Evolutionary conservation across 2,888 invertebrate species (phyloP).

Genomic region (Clostera curtula): DNA sequence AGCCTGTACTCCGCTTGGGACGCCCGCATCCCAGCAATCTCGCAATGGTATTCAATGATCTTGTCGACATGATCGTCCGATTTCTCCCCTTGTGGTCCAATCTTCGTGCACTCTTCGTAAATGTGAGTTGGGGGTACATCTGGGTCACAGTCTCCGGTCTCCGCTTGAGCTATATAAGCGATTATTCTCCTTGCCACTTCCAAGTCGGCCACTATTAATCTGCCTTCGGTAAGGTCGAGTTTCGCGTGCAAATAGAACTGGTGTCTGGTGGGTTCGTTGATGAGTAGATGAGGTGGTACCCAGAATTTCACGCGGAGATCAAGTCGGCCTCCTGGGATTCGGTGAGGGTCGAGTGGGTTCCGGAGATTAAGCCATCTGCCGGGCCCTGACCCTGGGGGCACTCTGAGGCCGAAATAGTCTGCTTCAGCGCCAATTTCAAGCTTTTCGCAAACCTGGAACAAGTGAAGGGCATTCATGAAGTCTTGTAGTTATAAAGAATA

Average conservation of each 20-base stretch:
- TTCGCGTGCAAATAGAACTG: conserved; percentile 91
- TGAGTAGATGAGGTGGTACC: conserved; percentile 90
- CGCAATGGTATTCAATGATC: conserved; percentile 78
- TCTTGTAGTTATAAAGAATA: too few species aligned
- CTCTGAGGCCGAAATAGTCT: conserved; percentile 91
- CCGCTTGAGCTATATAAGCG: conserved; percentile 85
- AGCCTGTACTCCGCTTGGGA: conserved; percentile 90
- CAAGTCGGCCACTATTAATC: conserved; percentile 81
- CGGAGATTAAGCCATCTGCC: conserved; percentile 91
- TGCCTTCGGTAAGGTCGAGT: conserved; percentile 83
- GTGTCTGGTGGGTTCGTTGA: conserved; percentile 90
- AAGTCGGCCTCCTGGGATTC: conserved; percentile 79
- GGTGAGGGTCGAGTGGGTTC: conserved; percentile 85
- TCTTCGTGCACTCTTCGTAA: conserved; percentile 78
- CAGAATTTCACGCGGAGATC: conserved; percentile 90
- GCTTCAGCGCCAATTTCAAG: conserved; percentile 88
- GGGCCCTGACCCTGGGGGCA: conserved; percentile 75
- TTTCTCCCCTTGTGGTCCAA: conserved; percentile 76
- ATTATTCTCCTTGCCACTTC: conserved; percentile 81
- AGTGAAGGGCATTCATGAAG: conserved; percentile 17
- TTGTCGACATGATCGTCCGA: conserved; percentile 78
- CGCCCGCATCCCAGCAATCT: conserved; percentile 78
- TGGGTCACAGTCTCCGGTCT: conserved; percentile 81
- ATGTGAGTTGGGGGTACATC: conserved; percentile 74
- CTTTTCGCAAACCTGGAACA: conserved; percentile 86